Evolutionary conservation across 1,140 invertebrate genomes (phyloP).

Genomic region (Carcinoscorpius rotundicauda): DNA sequence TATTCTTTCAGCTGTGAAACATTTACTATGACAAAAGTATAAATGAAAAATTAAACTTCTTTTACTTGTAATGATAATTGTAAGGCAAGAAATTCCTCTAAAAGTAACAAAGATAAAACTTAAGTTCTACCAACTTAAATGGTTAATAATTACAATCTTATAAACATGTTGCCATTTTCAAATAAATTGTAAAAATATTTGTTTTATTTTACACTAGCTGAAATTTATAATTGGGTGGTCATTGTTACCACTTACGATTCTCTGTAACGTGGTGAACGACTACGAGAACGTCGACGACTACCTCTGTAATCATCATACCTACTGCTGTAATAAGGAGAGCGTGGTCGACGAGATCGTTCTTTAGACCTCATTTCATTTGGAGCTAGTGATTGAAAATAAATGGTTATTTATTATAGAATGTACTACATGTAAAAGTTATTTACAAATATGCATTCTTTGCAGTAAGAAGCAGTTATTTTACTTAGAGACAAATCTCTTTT

Average conservation of each 20-base stretch:
- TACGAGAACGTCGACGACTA: too few species aligned
- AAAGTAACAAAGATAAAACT: too few species aligned
- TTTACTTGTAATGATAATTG: too few species aligned
- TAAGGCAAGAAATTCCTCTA: too few species aligned
- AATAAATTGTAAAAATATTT: not conserved
- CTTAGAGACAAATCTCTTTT: not conserved
- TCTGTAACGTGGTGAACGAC: constrained; percentile 8
- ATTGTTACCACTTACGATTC: constrained; percentile 6
- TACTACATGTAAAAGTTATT: not conserved
- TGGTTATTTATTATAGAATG: not conserved
- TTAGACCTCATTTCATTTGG: constrained; percentile 23
- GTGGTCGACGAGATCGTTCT: constrained; percentile 9
- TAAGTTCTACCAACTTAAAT: not conserved
- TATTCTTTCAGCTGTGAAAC: too few species aligned
- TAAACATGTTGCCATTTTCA: not conserved
- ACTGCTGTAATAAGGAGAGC: constrained; percentile 2
- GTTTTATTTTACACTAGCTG: not conserved
- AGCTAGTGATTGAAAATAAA: not conserved
- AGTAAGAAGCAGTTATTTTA: not conserved
- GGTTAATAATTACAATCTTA: not conserved
- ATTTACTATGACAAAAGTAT: too few species aligned
- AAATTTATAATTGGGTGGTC: constrained; percentile 10
- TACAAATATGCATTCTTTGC: not conserved
- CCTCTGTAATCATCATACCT: too few species aligned
- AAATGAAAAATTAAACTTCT: too few species aligned